Evolutionary conservation across 2,113 vertebrate species (phyloP).

Genomic region (Felis chaus): DNA sequence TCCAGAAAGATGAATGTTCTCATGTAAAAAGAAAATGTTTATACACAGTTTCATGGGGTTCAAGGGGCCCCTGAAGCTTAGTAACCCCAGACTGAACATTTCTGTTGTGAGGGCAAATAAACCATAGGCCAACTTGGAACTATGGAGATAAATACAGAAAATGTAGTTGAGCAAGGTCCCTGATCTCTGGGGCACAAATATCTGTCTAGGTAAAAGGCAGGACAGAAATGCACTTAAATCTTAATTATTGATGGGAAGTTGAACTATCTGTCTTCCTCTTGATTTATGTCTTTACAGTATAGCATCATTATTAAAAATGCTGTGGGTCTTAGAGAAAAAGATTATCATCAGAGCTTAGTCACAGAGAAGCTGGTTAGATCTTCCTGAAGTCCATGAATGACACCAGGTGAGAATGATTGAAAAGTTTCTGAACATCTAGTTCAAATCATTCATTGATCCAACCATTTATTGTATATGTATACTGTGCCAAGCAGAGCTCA

Average conservation of each 20-base stretch:
- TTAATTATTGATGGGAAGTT: not conserved
- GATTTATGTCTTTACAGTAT: not conserved
- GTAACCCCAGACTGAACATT: not conserved
- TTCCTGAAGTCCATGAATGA: not conserved
- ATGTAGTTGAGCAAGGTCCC: not conserved
- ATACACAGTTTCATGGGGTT: not conserved
- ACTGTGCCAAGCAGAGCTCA: not conserved
- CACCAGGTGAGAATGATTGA: not conserved
- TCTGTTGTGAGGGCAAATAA: not conserved
- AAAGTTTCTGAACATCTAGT: not conserved
- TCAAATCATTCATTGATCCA: not conserved
- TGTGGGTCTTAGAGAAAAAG: not conserved
- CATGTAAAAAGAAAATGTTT: constrained; percentile 18
- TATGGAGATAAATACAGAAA: not conserved
- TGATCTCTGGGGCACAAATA: not conserved
- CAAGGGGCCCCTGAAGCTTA: not conserved
- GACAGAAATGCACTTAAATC: not conserved
- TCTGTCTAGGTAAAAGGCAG: not conserved
- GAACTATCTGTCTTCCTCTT: not conserved
- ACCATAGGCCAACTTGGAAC: not conserved
- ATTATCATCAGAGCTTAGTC: not conserved
- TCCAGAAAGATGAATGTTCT: not conserved
- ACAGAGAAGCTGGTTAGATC: not conserved
- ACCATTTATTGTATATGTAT: not conserved
- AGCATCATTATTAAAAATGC: not conserved